Percentiles rank a stretch among this genome's conserved stretches.
phyloP scores from a whole-genome alignment of 2,888 invertebrate species.

The Tanypteryx hageni region DNA sequence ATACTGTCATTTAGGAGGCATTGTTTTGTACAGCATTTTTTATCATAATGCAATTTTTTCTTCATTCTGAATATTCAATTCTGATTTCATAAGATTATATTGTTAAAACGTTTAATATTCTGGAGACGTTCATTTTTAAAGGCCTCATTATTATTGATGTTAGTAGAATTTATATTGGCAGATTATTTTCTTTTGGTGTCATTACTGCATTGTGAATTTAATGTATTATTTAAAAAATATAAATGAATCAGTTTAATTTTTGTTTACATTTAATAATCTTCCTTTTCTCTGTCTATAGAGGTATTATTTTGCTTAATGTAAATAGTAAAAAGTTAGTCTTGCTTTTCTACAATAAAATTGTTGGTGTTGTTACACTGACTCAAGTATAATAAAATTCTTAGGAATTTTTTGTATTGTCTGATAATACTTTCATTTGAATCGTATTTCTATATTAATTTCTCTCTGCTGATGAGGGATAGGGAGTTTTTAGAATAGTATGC shows the following conservation, averaged over 20 bases:
- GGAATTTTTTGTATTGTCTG: no score
- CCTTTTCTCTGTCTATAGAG: constrained; percentile 1
- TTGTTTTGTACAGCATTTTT: neutral
- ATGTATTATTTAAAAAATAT: neutral
- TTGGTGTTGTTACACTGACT: no score
- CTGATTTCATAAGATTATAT: no score
- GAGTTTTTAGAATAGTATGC: no score
- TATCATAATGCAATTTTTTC: neutral
- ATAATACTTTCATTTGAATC: no score
- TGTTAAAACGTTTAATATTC: no score
- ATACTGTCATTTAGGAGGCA: neutral
- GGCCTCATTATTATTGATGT: neutral
- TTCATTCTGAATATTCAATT: no score
- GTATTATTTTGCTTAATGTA: neutral
- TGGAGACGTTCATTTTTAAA: neutral
- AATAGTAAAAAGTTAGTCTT: neutral
- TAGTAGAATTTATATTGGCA: neutral
- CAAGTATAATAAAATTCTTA: no score
- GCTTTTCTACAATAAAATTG: neutral
- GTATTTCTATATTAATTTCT: no score
- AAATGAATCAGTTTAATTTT: neutral
- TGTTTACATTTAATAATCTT: neutral
- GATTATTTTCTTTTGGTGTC: neutral
- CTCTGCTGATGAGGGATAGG: no score
- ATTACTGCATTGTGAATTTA: neutral